A percentile compares a stretch with the other conserved stretches of the same genome.
phyloP scores from a whole-genome alignment of 2,888 invertebrate genomes.

The Therioaphis trifolii region DNA sequence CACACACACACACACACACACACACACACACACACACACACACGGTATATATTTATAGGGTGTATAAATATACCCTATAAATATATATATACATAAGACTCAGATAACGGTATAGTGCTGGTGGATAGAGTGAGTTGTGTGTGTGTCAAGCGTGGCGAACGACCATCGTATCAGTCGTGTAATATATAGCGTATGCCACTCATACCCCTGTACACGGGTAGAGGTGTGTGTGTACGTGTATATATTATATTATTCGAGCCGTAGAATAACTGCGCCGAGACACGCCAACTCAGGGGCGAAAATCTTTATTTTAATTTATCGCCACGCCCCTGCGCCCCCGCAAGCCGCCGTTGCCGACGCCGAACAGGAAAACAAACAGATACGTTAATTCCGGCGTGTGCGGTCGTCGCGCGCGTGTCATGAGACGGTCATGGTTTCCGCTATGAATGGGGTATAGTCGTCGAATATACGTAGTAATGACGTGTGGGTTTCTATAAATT shows the following conservation, averaged over 20 bases:
- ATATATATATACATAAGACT: background rate
- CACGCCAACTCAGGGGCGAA: slow-evolving; percentile 32
- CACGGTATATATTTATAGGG: no score
- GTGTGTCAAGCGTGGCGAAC: slow-evolving; percentile 43
- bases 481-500: no score
- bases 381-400: slow-evolving; percentile 53
- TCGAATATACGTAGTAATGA: no score
- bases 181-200: background rate
- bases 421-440: no score
- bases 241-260: no score
- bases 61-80: no score
- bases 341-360: background rate
- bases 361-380: slow-evolving; percentile 57
- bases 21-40: background rate
- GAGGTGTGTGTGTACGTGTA: background rate
- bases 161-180: slow-evolving; percentile 12
- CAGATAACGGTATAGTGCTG: slow-evolving; percentile 34
- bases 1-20: background rate
- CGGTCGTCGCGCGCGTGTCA: background rate
- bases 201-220: background rate
- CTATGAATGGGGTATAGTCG: no score
- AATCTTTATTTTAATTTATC: slow-evolving; percentile 62
- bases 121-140: slow-evolving; percentile 43
- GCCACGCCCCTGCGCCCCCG: background rate
- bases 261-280: slow-evolving; percentile 50